Evolutionary conservation across 2,888 invertebrate genomes (phyloP), one percentile per base, ranked within the genome.

Genomic region (Marasmarcha lunaedactyla): DNA sequence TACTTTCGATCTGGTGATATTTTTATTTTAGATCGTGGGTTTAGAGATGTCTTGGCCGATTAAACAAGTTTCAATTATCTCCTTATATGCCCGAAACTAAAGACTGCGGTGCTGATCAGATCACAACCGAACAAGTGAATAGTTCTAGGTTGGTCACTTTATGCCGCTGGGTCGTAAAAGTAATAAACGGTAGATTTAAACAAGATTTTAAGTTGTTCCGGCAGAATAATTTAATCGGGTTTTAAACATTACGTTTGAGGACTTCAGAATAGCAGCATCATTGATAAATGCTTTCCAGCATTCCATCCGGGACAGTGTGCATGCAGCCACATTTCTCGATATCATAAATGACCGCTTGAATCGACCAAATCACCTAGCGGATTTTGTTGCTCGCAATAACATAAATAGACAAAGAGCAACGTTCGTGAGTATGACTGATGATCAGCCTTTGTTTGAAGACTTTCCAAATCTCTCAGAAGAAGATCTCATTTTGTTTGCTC

Each of bases 101-200:
- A 38, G 38, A 20, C 14, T 35, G 41, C 36, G 33, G 20, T 42
- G 38, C 35, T 15, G 38, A 37, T 35, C 41, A 35, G 14, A 15
- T 34, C n/a, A 35, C 37, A 27, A 35, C 35, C 15, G 40, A 40
- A 15, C 33, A 46, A 15, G 44, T 46, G 1, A 50, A 48, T 38
- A 46, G 42, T 37, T 38, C 46, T 11, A 39, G 48, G 35, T 14
- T 35, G 25, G 42, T 50, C 7, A 48, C 47, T 14, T 33, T 48
- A 25, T 40, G 44, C 20, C 36, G 47, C 33, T 49, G 44, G 44
- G 42, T 47, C 11, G 46, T 46, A 6, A 42, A 46, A 44, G 42
- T 42, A 11, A 26, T 46, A 10, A 46, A 44, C 30, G 46, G 46
- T 12, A 14, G 43, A 7, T 42, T 45, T 15, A 48, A 46, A 27